A percentile compares a stretch with the other conserved stretches of the same genome.
phyloP scores from a whole-genome alignment of 1,140 invertebrate genomes.

The Limonius californicus region DNA sequence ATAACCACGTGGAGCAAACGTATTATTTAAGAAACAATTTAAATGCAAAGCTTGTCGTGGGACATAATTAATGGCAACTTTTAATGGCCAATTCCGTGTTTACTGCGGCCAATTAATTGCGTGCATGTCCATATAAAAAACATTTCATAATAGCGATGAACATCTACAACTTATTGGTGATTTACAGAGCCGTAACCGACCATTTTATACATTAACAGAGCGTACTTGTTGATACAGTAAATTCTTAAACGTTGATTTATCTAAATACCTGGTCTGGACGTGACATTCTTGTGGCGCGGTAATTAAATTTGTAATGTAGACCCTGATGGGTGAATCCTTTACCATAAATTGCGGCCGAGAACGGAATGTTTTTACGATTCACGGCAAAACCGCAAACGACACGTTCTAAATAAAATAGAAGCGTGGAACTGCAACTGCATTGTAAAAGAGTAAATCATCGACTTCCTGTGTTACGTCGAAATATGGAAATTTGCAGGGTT shows the following conservation, averaged over 20 bases:
- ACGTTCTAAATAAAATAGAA: slow-evolving; percentile 1
- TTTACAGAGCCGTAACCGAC: too few species aligned
- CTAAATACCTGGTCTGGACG: too few species aligned
- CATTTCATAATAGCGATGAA: slow-evolving; percentile 7
- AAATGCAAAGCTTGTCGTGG: slow-evolving; percentile 24
- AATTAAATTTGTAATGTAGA: slow-evolving; percentile 3
- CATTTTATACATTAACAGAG: too few species aligned
- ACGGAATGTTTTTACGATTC: neutral
- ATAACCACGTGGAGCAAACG: slow-evolving; percentile 3
- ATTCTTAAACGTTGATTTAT: neutral
- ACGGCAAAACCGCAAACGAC: neutral
- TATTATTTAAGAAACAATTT: slow-evolving; percentile 19
- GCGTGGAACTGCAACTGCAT: neutral
- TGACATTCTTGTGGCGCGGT: too few species aligned
- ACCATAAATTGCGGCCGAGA: too few species aligned
- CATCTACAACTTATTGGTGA: neutral
- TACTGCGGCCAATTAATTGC: slow-evolving; percentile 23
- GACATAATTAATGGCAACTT: slow-evolving; percentile 22
- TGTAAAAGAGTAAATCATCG: slow-evolving; percentile 5
- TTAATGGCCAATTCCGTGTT: slow-evolving; percentile 20
- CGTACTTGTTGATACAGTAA: neutral
- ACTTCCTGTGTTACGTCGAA: slow-evolving; percentile 6
- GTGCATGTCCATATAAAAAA: slow-evolving; percentile 20
- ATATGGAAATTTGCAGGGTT: slow-evolving; percentile 4
- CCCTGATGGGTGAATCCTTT: too few species aligned